Evolutionary conservation across 2,888 invertebrate genomes (phyloP).

Genomic region (Sinelater perroti): DNA sequence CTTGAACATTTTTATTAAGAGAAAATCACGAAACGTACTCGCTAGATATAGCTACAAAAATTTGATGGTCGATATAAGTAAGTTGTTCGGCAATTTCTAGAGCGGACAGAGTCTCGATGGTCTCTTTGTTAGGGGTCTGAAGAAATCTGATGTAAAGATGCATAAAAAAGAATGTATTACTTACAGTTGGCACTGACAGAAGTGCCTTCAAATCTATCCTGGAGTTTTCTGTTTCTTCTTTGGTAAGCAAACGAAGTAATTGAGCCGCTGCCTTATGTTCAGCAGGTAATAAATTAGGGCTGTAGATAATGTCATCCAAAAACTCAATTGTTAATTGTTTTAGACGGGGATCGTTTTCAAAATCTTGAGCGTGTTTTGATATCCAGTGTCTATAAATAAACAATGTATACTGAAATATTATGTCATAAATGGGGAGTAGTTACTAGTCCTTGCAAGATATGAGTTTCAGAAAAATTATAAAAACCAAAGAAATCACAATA

Average conservation of each 20-base stretch:
- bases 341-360: constrained; percentile 79
- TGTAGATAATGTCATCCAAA: constrained; percentile 85
- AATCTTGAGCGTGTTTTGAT: constrained; percentile 89
- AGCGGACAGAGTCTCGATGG: constrained; percentile 85
- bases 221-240: constrained; percentile 73
- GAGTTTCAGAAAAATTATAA: no score
- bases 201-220: constrained; percentile 76
- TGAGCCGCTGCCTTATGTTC: constrained; percentile 91
- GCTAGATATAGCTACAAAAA: constrained; percentile 86
- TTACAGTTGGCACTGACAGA: constrained; percentile 74
- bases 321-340: constrained; percentile 84
- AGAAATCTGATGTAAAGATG: constrained; percentile 45
- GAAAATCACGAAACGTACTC: constrained; percentile 81
- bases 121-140: constrained; percentile 81
- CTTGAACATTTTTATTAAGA: no score
- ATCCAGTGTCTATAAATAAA: constrained; percentile 79
- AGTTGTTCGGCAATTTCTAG: constrained; percentile 92
- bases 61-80: constrained; percentile 91
- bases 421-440: not conserved
- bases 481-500: no score
- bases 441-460: no score
- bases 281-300: constrained; percentile 83
- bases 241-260: constrained; percentile 77
- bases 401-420: not conserved
- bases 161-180: constrained; percentile 36